Conservation (phyloP, 2,888 invertebrate species). For the Notocelia uddmanniana region DNA sequence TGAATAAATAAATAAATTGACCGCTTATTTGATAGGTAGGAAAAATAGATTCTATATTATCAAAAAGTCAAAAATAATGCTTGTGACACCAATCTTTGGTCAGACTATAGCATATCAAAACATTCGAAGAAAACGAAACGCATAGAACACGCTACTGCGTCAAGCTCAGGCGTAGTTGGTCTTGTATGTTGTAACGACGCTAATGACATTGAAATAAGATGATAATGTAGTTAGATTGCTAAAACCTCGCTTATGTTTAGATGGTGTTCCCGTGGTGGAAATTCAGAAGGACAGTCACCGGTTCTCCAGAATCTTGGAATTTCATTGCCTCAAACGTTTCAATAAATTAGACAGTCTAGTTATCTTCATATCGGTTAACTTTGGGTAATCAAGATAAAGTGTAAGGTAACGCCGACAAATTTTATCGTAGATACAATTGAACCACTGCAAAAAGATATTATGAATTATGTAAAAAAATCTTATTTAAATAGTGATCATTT, state of each 20-base stretch:
- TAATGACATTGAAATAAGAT: background rate
- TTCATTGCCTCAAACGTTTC: background rate
- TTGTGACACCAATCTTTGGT: too few species aligned
- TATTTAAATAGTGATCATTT: background rate
- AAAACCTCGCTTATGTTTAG: conserved; percentile 9
- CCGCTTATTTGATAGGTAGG: too few species aligned
- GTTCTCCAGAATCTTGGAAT: background rate
- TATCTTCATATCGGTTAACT: background rate
- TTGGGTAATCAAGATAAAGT: background rate
- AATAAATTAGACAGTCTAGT: background rate
- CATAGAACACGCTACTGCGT: too few species aligned
- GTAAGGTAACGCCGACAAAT: background rate
- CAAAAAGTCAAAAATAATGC: too few species aligned
- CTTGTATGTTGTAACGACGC: background rate
- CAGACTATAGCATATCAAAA: too few species aligned
- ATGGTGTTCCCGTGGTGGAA: background rate
- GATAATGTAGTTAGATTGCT: background rate
- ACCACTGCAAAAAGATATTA: background rate
- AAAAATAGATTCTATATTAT: too few species aligned
- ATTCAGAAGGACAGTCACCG: conserved; percentile 1
- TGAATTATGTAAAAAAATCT: background rate
- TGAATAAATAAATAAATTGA: too few species aligned
- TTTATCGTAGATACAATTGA: background rate
- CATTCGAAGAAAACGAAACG: too few species aligned
- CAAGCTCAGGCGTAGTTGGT: background rate